phyloP scores from a whole-genome alignment of 1,140 invertebrate species.

The Drosophila sp. region DNA sequence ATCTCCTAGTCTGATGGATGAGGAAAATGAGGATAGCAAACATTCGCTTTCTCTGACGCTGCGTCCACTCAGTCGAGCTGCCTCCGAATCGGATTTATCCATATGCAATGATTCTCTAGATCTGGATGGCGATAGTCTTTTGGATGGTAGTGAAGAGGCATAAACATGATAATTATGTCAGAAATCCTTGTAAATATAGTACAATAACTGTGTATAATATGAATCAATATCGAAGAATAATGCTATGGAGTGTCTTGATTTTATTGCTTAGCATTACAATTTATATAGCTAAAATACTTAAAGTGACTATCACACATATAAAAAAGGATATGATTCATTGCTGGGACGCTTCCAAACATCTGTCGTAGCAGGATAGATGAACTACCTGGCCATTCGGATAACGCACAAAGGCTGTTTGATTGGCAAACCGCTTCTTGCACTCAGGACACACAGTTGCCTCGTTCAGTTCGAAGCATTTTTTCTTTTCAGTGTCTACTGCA shows the following conservation, averaged over 20 bases:
- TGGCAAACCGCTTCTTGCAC: conserved; percentile 96
- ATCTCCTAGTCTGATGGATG: conserved; percentile 62
- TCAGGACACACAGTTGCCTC: conserved; percentile 95
- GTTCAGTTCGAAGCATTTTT: conserved; percentile 92
- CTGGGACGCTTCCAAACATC: conserved; percentile 34
- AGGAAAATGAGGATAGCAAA: conserved; percentile 78
- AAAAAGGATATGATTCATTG: conserved; percentile 31
- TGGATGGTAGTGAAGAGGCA: conserved; percentile 77
- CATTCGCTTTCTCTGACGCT: conserved; percentile 62
- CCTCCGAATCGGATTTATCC: conserved; percentile 79
- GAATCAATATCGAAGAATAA: neutral
- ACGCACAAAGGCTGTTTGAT: conserved; percentile 95
- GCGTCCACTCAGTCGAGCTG: conserved; percentile 60
- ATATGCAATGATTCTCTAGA: conserved; percentile 82
- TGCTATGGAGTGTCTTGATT: neutral
- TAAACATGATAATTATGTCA: conserved; percentile 43
- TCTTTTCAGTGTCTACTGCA: conserved; percentile 91
- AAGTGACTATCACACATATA: conserved; percentile 38
- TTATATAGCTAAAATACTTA: conserved; percentile 6
- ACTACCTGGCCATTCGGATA: conserved; percentile 96
- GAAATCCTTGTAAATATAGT: conserved; percentile 64
- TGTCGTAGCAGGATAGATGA: conserved; percentile 92
- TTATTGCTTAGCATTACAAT: conserved; percentile 3
- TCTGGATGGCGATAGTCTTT: conserved; percentile 71
- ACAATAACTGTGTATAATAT: conserved; percentile 65